A percentile compares a stretch with the other conserved stretches of the same genome.
Conservation (phyloP, 2,797 vertebrate genomes). For the Sitta carolinensis region DNA sequence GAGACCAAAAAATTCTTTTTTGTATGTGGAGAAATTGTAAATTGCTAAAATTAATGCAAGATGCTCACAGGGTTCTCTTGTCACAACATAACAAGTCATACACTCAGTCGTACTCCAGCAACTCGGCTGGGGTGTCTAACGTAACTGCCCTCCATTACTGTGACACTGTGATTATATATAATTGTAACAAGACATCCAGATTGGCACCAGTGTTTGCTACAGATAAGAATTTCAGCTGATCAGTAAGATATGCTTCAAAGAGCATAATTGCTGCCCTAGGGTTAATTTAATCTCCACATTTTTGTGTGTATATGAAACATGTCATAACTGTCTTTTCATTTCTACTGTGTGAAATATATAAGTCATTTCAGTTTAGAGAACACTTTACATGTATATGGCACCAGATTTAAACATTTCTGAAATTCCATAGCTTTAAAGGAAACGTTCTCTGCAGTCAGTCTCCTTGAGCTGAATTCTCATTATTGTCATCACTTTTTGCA, state of each 20-base stretch:
- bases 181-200: not conserved
- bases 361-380: not conserved
- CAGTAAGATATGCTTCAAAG: slow-evolving; percentile 10
- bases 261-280: not conserved
- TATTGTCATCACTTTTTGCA: not conserved
- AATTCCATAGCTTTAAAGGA: not conserved
- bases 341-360: not conserved
- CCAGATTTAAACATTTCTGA: not conserved
- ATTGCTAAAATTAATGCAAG: slow-evolving; percentile 12
- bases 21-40: not conserved
- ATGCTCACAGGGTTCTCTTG: not conserved
- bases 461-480: not conserved
- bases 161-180: not conserved
- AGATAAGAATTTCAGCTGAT: slow-evolving; percentile 7
- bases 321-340: not conserved
- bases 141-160: not conserved
- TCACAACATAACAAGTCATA: slow-evolving; percentile 8
- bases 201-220: not conserved
- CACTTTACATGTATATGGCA: not conserved
- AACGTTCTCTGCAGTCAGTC: not conserved
- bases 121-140: not conserved
- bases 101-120: not conserved
- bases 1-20: not conserved
- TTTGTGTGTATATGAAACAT: not conserved
- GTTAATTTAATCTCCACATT: slow-evolving; percentile 4